Conservation (phyloP, 2,888 invertebrate genomes). For the Boloria euphrosyne region DNA sequence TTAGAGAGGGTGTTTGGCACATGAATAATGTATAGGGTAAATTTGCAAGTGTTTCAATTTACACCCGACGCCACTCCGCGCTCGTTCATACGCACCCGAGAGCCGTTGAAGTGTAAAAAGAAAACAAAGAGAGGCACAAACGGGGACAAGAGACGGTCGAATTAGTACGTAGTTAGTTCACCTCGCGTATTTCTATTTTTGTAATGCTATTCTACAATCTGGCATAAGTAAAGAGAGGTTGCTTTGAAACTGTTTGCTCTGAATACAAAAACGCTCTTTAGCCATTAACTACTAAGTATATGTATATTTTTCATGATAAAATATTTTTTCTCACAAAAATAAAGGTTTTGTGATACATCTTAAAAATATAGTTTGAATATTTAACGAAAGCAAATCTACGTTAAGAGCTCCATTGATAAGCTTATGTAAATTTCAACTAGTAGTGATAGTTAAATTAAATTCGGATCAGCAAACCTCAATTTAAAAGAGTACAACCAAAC, state of each 20-base stretch:
- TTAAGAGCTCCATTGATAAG: no score
- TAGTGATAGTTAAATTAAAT: no score
- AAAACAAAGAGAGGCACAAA: slow-evolving; percentile 64
- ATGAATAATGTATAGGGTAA: slow-evolving; percentile 81
- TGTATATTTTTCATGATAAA: background rate
- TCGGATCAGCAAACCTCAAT: no score
- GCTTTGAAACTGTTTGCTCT: background rate
- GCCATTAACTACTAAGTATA: background rate
- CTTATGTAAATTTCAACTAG: no score
- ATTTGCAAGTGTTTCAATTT: slow-evolving; percentile 83
- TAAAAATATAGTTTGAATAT: no score
- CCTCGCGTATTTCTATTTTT: slow-evolving; percentile 25
- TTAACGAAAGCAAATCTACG: no score
- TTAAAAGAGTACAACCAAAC: no score
- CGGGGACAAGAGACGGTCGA: slow-evolving; percentile 45
- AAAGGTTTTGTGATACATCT: background rate
- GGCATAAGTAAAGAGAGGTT: background rate
- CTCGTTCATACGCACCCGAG: slow-evolving; percentile 70
- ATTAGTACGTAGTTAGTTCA: slow-evolving; percentile 45
- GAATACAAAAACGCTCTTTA: background rate
- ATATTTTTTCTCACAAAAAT: background rate
- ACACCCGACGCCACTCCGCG: slow-evolving; percentile 74
- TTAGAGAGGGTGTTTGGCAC: slow-evolving; percentile 69
- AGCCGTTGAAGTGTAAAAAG: slow-evolving; percentile 76
- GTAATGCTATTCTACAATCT: slow-evolving; percentile 12